Evolutionary conservation across 2,888 invertebrate genomes (phyloP).

Genomic region (Noctua janthe): DNA sequence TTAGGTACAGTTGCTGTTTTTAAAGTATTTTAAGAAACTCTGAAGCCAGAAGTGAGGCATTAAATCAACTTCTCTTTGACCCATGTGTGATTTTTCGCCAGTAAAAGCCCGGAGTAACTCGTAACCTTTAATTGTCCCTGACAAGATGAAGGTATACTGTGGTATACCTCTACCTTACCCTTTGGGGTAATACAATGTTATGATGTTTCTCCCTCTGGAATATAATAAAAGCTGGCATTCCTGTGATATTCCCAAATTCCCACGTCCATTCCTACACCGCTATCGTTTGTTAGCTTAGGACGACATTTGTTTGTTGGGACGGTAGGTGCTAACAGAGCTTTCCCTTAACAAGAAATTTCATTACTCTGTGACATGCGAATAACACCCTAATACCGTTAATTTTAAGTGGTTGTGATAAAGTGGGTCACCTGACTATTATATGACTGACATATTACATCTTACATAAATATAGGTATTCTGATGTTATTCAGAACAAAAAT

Average conservation of each 20-base stretch:
- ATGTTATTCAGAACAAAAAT: constrained; percentile 15
- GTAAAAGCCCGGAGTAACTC: no score
- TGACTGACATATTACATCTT: constrained; percentile 5
- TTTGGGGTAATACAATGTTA: not conserved
- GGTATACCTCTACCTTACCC: not conserved
- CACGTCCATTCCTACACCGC: constrained; percentile 29
- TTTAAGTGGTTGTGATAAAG: constrained; percentile 71
- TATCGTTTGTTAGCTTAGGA: constrained; percentile 63
- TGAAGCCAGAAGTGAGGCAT: no score
- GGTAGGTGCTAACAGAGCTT: constrained; percentile 45
- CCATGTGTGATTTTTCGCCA: no score
- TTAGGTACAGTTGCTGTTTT: no score
- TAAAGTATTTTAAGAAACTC: no score
- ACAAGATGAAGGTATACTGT: not conserved
- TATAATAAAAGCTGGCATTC: constrained; percentile 10
- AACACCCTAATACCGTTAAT: constrained; percentile 68
- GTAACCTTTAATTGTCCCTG: not conserved
- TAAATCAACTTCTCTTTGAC: no score
- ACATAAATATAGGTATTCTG: not conserved
- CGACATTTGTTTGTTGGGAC: constrained; percentile 39
- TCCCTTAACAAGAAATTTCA: constrained; percentile 66
- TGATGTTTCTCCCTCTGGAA: not conserved
- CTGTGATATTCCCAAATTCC: constrained; percentile 33
- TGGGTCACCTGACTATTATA: constrained; percentile 33
- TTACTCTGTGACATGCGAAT: constrained; percentile 71